Base-by-base conservation (phyloP, 2,888 invertebrate genomes). In the Phragmatobia fuliginosa region DNA sequence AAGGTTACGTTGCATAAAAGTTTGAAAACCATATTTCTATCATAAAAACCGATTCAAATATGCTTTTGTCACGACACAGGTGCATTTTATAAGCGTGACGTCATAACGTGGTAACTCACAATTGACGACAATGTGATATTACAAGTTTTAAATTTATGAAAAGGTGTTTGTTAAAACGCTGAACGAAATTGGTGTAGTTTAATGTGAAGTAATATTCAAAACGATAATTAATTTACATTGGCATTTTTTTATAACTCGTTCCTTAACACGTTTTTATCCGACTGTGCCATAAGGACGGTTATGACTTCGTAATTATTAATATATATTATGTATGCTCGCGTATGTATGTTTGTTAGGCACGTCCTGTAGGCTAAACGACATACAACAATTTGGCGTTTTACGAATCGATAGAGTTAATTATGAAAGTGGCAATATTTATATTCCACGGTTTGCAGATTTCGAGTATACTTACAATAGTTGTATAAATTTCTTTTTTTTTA, bases 1-100 rank as follows among this genome's bases (percentile, higher is more conserved):
- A 62, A 21, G 31, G 1, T 21, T 28, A 21, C 45, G 11, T 28
- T 31, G 21, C 32, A 31, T 63, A 45, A n/a, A 63, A 45, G n/a
- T 56, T 65, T 65, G 74, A 66, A 72, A 74, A 73, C 58, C 60
- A 59, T 64, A 41, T 68, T 68, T 62, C 72, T 52, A 65, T 66
- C 56, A 61, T 74, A 62, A 73, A 75, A 65, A 65, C 70, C 66
- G 49, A 73, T 74, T 82, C 70, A 80, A 81, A 82, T 76, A 75
- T 73, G 70, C 69, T 75, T 77, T 72, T 31, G 77, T 69, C 79
- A 81, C 82, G 80, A 41, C 64, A 82, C 31, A 45, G 21, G 58
- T 76, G 82, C 75, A 75, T 75, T 77, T 74, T 76, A 77, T 70
- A 28, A 41, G 45, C 28, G 28, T 76, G 68, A 68, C 76, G 70